These are phyloP conservation scores for Cinara cedri DNA, from an alignment of 2,888 invertebrate species.

Conservation along the genomic window DNA sequence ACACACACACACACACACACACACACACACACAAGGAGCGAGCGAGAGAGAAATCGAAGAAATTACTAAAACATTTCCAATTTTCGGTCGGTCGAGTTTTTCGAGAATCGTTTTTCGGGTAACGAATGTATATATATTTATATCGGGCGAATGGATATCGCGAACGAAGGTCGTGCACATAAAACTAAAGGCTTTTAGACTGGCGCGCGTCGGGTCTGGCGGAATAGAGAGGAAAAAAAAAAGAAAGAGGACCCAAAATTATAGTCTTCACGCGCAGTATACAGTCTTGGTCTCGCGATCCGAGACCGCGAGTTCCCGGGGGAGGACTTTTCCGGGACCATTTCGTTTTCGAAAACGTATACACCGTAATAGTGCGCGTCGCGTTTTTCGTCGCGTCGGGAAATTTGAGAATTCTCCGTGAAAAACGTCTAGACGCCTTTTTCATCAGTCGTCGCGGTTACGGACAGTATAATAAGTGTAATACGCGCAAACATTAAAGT, in stretches of 20 bases:
- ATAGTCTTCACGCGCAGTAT: background rate
- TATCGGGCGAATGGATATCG: background rate
- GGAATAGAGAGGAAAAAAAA: too few species aligned
- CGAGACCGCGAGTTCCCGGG: background rate
- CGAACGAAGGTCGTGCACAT: background rate
- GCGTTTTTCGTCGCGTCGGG: background rate
- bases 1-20: too few species aligned
- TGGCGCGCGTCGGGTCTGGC: background rate
- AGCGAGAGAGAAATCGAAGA: background rate
- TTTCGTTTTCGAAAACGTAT: constrained; percentile 17
- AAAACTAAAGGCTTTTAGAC: background rate
- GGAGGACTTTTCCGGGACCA: background rate
- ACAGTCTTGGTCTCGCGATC: background rate
- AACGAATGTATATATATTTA: background rate
- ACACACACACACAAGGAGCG: background rate
- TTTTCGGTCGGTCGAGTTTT: background rate
- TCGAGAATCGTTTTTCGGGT: background rate
- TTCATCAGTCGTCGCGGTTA: too few species aligned
- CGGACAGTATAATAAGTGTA: too few species aligned
- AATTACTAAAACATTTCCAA: background rate
- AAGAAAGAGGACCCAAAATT: too few species aligned
- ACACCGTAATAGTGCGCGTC: background rate
- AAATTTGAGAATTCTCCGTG: background rate
- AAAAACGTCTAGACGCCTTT: too few species aligned
- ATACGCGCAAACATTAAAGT: too few species aligned